Evolutionary conservation across 2,113 vertebrate species (phyloP), one percentile per base, ranked within the genome.

Genomic region (Ictidomys tridecemlineatus): DNA sequence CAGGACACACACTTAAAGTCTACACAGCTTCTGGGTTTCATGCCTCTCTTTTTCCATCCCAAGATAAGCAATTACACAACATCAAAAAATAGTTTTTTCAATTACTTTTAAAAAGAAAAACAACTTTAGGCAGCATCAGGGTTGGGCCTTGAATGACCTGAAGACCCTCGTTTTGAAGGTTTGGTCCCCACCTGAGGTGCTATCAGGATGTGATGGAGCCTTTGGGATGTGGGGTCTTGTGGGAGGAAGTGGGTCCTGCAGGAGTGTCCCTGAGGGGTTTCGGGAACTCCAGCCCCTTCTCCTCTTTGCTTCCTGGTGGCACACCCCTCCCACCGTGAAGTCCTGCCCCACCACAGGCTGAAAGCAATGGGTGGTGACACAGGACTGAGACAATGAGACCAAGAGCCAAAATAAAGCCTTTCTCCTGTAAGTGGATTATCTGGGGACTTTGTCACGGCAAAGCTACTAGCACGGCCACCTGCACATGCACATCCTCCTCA

Each of bases 401-500:
- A n/a, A 5, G 42, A 61, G 8, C 22, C 78, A 70, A n/a, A 37
- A 45, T 42, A 45, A 42, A 34, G 6, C 32, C 18, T 48, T 13
- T 22, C 26, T 37, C 10, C 28, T n/a, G 22, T 11, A 4, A 58
- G 65, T 2, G 24, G 51, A 3, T 24, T 0, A 42, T 32, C 28
- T 34, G 5, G 12, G 22, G 20, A 9, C 2, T 17, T 42, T 24
- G 48, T 34, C 28, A 39, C 13, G 9, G n/a, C 1, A 51, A 14
- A 24, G 12, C 48, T 89, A 7, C 42, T 2, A 37, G 12, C 42
- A 17, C n/a, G 32, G 30, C 6, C 0, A 10, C 22, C 79, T 4
- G 2, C 2, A 0, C 1, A 0, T 0, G 0, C 2, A 2, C 20
- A 9, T 11, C 34, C 42, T 74, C 8, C 51, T 45, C 2, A 48